These are phyloP conservation scores for Trachemys scripta DNA, from an alignment of 2,113 vertebrate genomes.

Conservation along the genomic window DNA sequence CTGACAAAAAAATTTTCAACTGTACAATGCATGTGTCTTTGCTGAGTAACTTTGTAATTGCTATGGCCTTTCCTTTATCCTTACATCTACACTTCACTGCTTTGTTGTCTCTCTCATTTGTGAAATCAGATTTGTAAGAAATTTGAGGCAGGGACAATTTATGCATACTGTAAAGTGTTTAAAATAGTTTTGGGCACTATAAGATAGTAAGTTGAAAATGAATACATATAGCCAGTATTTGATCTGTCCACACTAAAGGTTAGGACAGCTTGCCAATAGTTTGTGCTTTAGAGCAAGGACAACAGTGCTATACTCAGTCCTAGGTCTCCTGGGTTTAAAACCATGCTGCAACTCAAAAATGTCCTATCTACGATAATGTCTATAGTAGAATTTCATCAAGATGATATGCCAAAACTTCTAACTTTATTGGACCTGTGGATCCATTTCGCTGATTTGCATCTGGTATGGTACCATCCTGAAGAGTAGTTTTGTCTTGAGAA, in stretches of 20 bases:
- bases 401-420: neutral
- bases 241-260: neutral
- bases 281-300: neutral
- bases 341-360: neutral
- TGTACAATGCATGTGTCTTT: neutral
- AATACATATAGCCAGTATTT: neutral
- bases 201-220: neutral
- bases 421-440: neutral
- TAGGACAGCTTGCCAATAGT: neutral
- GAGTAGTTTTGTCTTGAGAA: neutral
- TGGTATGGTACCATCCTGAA: neutral
- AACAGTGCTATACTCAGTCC: no score
- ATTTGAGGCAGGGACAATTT: neutral
- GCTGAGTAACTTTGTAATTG: neutral
- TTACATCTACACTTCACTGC: neutral
- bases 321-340: neutral
- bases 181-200: neutral
- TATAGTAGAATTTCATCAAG: neutral
- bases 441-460: neutral
- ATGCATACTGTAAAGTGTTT: neutral
- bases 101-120: neutral
- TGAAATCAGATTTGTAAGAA: neutral
- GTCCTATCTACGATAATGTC: neutral
- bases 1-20: neutral
- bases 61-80: neutral